Base-by-base conservation (phyloP, 2,797 vertebrate species). In the Lutjanus argentimaculatus region DNA sequence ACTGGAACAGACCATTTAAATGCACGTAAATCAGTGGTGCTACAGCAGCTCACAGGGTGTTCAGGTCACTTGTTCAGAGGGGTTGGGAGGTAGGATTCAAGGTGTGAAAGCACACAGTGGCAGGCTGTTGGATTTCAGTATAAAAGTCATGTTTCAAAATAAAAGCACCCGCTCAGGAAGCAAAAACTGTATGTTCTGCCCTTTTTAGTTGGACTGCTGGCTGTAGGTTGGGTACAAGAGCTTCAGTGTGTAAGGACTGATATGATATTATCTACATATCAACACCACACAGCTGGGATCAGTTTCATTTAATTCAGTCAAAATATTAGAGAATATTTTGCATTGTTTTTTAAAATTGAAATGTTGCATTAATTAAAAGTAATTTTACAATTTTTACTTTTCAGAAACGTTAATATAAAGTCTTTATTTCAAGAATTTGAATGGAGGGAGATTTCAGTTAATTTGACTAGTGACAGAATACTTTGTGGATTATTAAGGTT, bases 21-120 rank as follows among this genome's bases (percentile, higher is more conserved):
- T 16, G 6, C 3, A 1, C 1, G 46, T 1, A 57, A n/a, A 19
- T 62, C 22, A 66, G 25, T 17, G 49, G 42, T 42, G 65, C 65
- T 63, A 52, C 56, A 67, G 51, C 48, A 25, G 8, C 16, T 1
- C 6, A 16, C 16, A 25, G 45, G n/a, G 30, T 49, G 19, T 19
- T 57, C 8, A 65, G 42, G 59, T 61, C 21, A 43, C 52, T 55
- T 43, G 46, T 48, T 48, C 48, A 6, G 40, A 25, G 19, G 40
- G 40, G 25, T 25, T 21, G 53, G 30, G 68, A 67, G 63, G 64
- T 15, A 67, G 71, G 56, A 43, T 21, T 57, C 6, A 19, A 56
- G 56, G 42, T 59, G 36, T 17, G 16, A 65, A 58, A 21, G 49
- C 78, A 68, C 63, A 62, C 59, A 19, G 62, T 72, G 51, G 49